Evolutionary conservation across 2,888 invertebrate genomes (phyloP), one percentile per base, ranked within the genome.

Genomic region (Drosophila greeni): DNA sequence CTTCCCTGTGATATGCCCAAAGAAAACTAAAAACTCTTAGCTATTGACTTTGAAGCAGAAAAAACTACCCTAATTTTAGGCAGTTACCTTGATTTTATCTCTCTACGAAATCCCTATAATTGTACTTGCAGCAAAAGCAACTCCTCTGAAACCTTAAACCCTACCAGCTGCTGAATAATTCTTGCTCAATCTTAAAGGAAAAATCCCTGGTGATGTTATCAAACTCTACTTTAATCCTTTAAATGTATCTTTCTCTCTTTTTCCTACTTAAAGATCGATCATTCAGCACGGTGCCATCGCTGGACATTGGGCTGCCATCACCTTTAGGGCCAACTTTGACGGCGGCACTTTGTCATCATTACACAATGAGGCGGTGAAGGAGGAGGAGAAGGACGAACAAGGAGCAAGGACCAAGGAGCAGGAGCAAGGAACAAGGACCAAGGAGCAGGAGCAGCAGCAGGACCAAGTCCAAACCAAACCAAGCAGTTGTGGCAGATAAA

Each of bases 331-430:
- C 45, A 56, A 65, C 58, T 55, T 57, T 65, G 54, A 53, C 60
- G 59, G 66, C 68, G 74, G 75, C 79, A 78, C 82, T 78, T 78
- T 78, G 78, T 82, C 78, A 78, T 78, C 78, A 78, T 78, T 78
- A 82, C 82, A 78, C 76, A 78, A 78, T 82, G 75, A 81, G 77
- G 80, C 72, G 73, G 70, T 61, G 40, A 5, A 11, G 42, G 12
- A 34, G 34, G 40, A 23, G 11, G 20, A 18, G 26, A 3, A 34
- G 33, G 33, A 33, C 31, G n/a, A 16, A 26, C 36, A 40, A 34
- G 16, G n/a, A 39, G 26, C 34, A 26, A 26, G 33, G 20, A 37
- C 31, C 37, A 31, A 31, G 36, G 20, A 34, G 23, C 3, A 29
- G 37, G 16, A 12, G 54, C 34, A n/a, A n/a, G n/a, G n/a, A n/a